Evolutionary conservation across 2,113 vertebrate genomes (phyloP).

Genomic region (Salminus brasiliensis): DNA sequence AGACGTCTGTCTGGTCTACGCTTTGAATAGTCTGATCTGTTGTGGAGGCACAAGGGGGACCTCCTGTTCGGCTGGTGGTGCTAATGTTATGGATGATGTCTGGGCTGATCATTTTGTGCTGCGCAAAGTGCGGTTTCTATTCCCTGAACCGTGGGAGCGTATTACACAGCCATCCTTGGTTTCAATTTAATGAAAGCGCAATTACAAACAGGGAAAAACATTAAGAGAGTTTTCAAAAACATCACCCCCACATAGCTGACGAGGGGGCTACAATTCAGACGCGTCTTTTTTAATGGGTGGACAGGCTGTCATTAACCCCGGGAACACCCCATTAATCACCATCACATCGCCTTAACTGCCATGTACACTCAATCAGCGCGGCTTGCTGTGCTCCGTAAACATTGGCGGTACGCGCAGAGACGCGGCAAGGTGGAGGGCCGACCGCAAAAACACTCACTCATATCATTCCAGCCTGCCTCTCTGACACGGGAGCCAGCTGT

Average conservation of each 20-base stretch:
- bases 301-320: conserved; percentile 53
- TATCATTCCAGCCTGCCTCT: conserved; percentile 33
- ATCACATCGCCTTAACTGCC: conserved; percentile 47
- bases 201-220: neutral
- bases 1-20: too few relatives aligned
- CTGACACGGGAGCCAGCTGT: conserved; percentile 72
- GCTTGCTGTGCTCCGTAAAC: conserved; percentile 37
- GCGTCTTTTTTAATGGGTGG: conserved; percentile 46
- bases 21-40: too few relatives aligned
- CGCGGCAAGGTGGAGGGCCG: conserved; percentile 37
- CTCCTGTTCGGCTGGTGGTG: too few relatives aligned
- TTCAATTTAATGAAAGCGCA: neutral
- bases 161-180: neutral
- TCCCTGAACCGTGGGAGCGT: neutral
- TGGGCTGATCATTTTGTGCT: too few relatives aligned
- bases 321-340: conserved; percentile 55
- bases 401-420: neutral
- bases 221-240: neutral
- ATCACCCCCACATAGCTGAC: neutral
- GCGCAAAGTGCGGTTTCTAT: neutral
- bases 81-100: too few relatives aligned
- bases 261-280: conserved; percentile 42
- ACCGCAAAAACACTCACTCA: conserved; percentile 51
- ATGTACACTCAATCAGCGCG: conserved; percentile 42
- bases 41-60: too few relatives aligned